Conservation (phyloP, 2,888 invertebrate species). For the Carcina quercana region DNA sequence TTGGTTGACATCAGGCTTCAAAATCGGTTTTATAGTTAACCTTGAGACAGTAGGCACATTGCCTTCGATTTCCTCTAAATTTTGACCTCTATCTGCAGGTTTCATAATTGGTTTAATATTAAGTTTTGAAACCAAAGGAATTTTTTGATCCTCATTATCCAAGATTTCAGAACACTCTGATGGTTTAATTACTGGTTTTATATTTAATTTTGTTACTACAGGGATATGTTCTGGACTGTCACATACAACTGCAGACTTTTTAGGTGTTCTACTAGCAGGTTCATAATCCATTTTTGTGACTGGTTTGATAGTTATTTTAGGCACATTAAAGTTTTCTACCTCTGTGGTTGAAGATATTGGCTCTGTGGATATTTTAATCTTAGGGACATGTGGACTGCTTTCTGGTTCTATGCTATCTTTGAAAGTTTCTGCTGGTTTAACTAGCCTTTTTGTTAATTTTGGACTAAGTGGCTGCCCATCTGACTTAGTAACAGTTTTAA, state of each 20-base stretch:
- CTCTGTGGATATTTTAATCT: slow-evolving; percentile 43
- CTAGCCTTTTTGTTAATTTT: slow-evolving; percentile 65
- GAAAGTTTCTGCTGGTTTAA: slow-evolving; percentile 46
- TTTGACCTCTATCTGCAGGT: slow-evolving; percentile 22
- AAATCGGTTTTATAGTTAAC: slow-evolving; percentile 50
- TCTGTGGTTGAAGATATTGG: slow-evolving; percentile 34
- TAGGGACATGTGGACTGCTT: slow-evolving; percentile 30
- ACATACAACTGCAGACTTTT: slow-evolving; percentile 30
- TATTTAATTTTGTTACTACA: slow-evolving; percentile 59
- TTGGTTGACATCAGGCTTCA: slow-evolving; percentile 30
- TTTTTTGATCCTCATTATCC: slow-evolving; percentile 47
- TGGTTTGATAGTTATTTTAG: slow-evolving; percentile 76
- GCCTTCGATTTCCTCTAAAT: slow-evolving; percentile 31
- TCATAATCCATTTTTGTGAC: slow-evolving; percentile 45
- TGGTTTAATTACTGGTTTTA: slow-evolving; percentile 65
- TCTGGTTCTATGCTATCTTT: slow-evolving; percentile 22
- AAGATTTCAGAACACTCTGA: slow-evolving; percentile 41
- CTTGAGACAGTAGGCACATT: slow-evolving; percentile 43
- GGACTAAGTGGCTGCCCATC: slow-evolving; percentile 59
- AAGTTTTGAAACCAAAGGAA: slow-evolving; percentile 71
- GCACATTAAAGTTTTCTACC: slow-evolving; percentile 58
- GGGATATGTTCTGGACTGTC: slow-evolving; percentile 53
- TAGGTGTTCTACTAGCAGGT: slow-evolving; percentile 30
- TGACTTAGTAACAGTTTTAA: slow-evolving; percentile 52
- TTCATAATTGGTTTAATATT: slow-evolving; percentile 60